phyloP scores from a whole-genome alignment of 1,140 invertebrate species.

The Drosophila watanabei region DNA sequence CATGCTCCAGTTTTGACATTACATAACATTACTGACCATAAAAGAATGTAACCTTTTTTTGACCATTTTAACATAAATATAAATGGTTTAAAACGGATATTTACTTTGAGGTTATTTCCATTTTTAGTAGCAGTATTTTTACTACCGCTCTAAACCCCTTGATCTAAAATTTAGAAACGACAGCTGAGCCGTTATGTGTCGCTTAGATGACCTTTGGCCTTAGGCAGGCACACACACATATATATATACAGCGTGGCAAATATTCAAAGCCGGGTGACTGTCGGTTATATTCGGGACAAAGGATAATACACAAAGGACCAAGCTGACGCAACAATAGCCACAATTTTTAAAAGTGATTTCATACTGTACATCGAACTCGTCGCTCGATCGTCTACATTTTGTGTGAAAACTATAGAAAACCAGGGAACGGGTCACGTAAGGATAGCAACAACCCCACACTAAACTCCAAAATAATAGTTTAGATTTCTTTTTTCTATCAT shows the following conservation, averaged over 20 bases:
- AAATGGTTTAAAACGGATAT: not conserved
- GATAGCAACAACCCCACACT: slow-evolving; percentile 47
- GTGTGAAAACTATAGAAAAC: slow-evolving; percentile 76
- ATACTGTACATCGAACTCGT: slow-evolving; percentile 17
- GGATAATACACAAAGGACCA: slow-evolving; percentile 80
- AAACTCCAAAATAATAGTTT: slow-evolving; percentile 22
- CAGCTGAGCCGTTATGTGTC: slow-evolving; percentile 75
- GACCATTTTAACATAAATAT: not conserved
- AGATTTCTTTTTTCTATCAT: not conserved
- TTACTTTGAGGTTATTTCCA: not conserved
- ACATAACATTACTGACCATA: not conserved
- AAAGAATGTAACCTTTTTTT: not conserved
- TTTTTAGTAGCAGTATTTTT: not conserved
- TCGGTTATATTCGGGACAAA: slow-evolving; percentile 66
- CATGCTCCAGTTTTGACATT: not conserved
- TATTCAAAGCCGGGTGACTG: slow-evolving; percentile 45
- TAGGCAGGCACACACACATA: slow-evolving; percentile 32
- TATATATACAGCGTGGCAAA: slow-evolving; percentile 1
- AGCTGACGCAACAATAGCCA: slow-evolving; percentile 80
- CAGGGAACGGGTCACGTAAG: slow-evolving; percentile 16
- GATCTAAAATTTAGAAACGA: slow-evolving; percentile 35
- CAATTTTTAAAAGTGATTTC: slow-evolving; percentile 76
- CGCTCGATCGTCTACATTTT: slow-evolving; percentile 45
- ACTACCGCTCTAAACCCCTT: slow-evolving; percentile 4
- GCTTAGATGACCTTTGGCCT: slow-evolving; percentile 80